Conservation (phyloP, 1,140 invertebrate genomes). For the Solen grandis region DNA sequence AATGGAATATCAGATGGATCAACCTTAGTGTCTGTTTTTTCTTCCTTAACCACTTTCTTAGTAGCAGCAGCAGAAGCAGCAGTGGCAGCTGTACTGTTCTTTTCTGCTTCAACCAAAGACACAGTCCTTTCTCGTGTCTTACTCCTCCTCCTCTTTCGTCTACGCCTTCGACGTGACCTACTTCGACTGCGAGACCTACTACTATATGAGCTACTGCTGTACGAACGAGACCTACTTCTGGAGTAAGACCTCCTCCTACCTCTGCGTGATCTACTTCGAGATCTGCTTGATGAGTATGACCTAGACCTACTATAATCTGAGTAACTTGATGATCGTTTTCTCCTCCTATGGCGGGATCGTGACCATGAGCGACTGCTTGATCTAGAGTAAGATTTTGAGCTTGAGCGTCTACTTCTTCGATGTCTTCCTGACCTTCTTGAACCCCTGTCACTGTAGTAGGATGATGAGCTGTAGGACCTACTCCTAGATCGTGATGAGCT, state of each 20-base stretch:
- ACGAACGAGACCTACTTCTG: constrained; percentile 63
- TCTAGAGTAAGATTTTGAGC: constrained; percentile 59
- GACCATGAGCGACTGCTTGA: constrained; percentile 62
- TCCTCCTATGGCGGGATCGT: constrained; percentile 63
- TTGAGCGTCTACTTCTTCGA: constrained; percentile 56
- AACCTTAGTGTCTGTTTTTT: constrained; percentile 40
- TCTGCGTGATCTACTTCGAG: constrained; percentile 56
- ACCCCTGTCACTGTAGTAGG: constrained; percentile 63
- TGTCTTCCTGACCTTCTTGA: constrained; percentile 61
- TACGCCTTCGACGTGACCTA: constrained; percentile 60
- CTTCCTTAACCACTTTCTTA: constrained; percentile 6
- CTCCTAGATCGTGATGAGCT: constrained; percentile 64
- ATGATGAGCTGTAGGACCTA: constrained; percentile 72
- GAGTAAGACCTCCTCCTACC: constrained; percentile 64
- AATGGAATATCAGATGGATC: constrained; percentile 64
- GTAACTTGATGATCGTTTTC: constrained; percentile 63
- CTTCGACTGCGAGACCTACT: constrained; percentile 67
- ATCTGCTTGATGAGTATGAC: constrained; percentile 66
- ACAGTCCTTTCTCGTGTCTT: constrained; percentile 7
- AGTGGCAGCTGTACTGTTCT: no score
- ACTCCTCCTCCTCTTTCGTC: constrained; percentile 45
- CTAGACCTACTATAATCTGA: constrained; percentile 70
- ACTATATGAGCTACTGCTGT: constrained; percentile 61
- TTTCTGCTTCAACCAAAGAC: constrained; percentile 15
- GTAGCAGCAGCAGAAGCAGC: neutral